phyloP scores from a whole-genome alignment of 2,888 invertebrate species.

The Aleiodes alternator region DNA sequence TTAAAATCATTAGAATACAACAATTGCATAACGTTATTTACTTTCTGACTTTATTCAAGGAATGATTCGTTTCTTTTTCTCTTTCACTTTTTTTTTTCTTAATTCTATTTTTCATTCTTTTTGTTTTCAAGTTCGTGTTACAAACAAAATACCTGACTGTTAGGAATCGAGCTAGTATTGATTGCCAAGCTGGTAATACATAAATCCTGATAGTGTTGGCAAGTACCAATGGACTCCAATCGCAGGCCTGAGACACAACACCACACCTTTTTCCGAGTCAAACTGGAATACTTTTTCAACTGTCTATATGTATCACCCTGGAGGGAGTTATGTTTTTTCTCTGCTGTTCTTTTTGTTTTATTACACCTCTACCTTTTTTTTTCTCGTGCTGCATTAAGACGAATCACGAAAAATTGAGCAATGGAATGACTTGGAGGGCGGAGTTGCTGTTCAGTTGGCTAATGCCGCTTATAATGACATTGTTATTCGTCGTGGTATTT shows the following conservation, averaged over 20 bases:
- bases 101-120: conserved; percentile 21
- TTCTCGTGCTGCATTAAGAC: neutral
- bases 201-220: conserved; percentile 62
- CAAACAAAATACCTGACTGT: conserved; percentile 65
- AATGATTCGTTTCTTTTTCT: conserved; percentile 8
- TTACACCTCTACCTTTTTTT: no score
- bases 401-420: conserved; percentile 31
- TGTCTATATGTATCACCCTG: no score
- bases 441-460: conserved; percentile 7
- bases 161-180: conserved; percentile 62
- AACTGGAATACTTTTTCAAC: neutral
- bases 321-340: no score
- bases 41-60: neutral
- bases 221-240: conserved; percentile 10
- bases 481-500: conserved; percentile 18
- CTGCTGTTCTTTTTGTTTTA: neutral
- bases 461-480: conserved; percentile 31
- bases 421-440: conserved; percentile 15
- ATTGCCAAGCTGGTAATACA: conserved; percentile 63
- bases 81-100: conserved; percentile 27
- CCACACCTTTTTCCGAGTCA: conserved; percentile 48
- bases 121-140: conserved; percentile 50
- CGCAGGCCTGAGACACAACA: conserved; percentile 29
- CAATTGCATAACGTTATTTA: conserved; percentile 26
- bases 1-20: conserved; percentile 27